These are phyloP conservation scores for Camelus bactrianus DNA, from an alignment of 2,113 vertebrate species.

Conservation along the genomic window DNA sequence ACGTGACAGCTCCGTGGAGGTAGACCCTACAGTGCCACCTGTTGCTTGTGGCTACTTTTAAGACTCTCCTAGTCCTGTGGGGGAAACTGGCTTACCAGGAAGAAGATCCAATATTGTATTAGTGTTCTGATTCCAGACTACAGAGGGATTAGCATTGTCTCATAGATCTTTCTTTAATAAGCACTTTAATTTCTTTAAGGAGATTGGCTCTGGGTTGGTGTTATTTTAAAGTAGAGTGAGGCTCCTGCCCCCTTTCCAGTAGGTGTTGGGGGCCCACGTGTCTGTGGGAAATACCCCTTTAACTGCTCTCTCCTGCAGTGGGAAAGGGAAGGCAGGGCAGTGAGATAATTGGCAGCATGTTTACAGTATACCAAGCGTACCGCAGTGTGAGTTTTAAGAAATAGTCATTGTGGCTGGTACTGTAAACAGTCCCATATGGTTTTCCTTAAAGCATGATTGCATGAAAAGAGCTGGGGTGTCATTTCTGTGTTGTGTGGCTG, in stretches of 20 bases:
- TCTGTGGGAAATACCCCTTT: not conserved
- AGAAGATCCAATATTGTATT: not conserved
- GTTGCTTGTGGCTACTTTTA: not conserved
- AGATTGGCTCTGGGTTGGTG: not conserved
- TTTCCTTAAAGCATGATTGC: constrained; percentile 31
- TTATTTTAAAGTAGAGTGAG: not conserved
- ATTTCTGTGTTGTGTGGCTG: constrained; percentile 50
- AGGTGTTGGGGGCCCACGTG: not conserved
- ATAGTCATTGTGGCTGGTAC: not conserved
- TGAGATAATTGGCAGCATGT: constrained; percentile 46
- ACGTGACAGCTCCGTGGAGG: not conserved
- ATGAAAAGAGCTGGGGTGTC: constrained; percentile 40
- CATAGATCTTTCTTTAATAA: not conserved
- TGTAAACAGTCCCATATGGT: constrained; percentile 66
- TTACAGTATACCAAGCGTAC: not conserved
- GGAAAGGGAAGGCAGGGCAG: not conserved
- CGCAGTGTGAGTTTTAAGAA: constrained; percentile 39
- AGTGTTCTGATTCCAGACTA: constrained; percentile 20
- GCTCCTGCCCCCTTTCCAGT: not conserved
- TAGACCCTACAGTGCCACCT: not conserved
- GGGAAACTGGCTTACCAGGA: not conserved
- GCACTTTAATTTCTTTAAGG: not conserved
- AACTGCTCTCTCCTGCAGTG: not conserved
- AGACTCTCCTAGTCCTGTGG: not conserved
- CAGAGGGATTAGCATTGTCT: constrained; percentile 9